These are phyloP conservation scores for Apteryx owenii DNA, from an alignment of 2,113 vertebrate species.

Conservation along the genomic window DNA sequence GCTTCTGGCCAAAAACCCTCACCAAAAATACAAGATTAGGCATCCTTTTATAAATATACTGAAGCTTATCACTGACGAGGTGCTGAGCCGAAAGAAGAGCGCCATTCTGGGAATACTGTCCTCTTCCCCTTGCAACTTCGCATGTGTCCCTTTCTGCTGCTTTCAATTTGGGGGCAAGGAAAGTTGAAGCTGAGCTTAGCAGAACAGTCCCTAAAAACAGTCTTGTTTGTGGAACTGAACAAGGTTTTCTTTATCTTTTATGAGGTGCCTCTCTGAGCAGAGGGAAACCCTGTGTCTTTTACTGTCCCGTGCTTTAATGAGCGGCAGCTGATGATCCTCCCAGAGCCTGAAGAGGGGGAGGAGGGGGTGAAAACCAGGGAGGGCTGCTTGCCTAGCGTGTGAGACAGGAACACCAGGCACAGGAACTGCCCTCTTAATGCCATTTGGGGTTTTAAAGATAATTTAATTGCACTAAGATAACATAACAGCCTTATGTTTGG, in stretches of 20 bases:
- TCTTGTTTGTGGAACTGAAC: not conserved
- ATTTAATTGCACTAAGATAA: not conserved
- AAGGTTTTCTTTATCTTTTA: not conserved
- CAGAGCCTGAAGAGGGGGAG: not conserved
- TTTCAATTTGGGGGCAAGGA: not conserved
- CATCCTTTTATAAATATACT: not conserved
- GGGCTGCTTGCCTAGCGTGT: not conserved
- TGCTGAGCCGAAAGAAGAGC: not conserved
- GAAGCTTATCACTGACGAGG: not conserved
- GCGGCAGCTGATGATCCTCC: not conserved
- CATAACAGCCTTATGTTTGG: not conserved
- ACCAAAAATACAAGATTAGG: not conserved
- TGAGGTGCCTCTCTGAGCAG: not conserved
- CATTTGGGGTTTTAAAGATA: not conserved
- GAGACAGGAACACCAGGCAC: not conserved
- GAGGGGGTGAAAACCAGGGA: not conserved
- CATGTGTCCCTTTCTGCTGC: not conserved
- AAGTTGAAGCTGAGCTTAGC: not conserved
- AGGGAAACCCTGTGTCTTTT: not conserved
- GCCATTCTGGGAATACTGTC: not conserved
- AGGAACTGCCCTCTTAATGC: not conserved
- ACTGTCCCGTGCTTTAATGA: not conserved
- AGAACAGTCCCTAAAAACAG: not conserved
- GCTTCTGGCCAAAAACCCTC: not conserved
- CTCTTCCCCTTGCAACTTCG: not conserved